Evolutionary conservation across 2,888 invertebrate genomes (phyloP), one percentile per base, ranked within the genome.

Genomic region (Pantelozetes paolii): DNA sequence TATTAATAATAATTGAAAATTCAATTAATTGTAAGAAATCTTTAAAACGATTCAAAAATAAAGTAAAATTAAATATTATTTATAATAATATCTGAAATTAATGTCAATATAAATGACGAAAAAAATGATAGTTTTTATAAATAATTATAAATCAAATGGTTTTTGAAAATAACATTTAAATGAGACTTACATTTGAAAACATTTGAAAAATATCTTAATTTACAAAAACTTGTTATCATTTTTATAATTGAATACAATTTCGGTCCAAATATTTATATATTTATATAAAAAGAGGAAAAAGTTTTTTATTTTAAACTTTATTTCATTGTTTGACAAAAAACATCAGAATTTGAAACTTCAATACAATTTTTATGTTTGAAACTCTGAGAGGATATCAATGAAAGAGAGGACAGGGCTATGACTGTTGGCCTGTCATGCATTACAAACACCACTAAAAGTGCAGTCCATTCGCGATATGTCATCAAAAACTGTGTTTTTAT

Each of bases 381-480:
- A 5, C 11, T 36, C 11, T 36, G 5, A 36, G 36, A 36, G 36
- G 36, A 36, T 36, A 15, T 54, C 23, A 54, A 26, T 23, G 54
- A 54, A 54, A 48, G 20, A 20, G 48, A 23, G 20, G 54, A 54
- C 54, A 26, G 26, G 20, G 11, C 23, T 54, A 1, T 54, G 54
- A 48, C 48, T 48, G 48, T 48, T 48, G 54, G 54, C 11, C 54
- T 54, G 54, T 54, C 54, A 54, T 54, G 54, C 54, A 54, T 54
- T 54, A 11, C 23, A 20, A 23, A 54, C 20, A 20, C 13, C 54
- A 54, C 23, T 26, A 54, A 54, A 50, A 54, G 26, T 26, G 26
- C 9, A 54, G 54, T 23, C 54, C 54, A 54, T 26, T 54, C 20
- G 23, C 54, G 54, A 54, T 26, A 20, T 23, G 23, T 13, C 13